phyloP scores from a whole-genome alignment of 2,888 invertebrate species.

The Ochropleura leucogaster region DNA sequence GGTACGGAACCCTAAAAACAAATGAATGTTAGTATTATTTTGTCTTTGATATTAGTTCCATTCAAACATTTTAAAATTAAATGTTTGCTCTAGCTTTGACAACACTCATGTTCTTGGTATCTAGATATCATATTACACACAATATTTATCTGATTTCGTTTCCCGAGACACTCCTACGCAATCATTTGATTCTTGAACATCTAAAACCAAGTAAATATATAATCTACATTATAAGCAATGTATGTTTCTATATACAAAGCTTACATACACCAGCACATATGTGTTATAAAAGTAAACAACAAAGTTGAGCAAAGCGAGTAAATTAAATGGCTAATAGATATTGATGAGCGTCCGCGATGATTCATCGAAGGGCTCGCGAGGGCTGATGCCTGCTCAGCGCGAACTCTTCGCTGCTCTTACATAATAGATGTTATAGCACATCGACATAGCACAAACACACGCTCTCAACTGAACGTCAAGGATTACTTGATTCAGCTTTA shows the following conservation, averaged over 20 bases:
- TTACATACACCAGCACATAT: neutral
- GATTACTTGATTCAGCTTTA: neutral
- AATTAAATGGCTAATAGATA: constrained; percentile 62
- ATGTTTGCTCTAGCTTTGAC: neutral
- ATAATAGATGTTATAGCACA: constrained; percentile 20
- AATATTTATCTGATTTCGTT: neutral
- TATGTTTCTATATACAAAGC: neutral
- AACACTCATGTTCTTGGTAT: neutral
- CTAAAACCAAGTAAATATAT: neutral
- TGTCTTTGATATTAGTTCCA: neutral
- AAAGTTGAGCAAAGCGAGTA: constrained; percentile 48
- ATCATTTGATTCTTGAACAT: neutral
- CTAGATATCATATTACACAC: neutral
- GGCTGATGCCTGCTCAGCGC: constrained; percentile 1
- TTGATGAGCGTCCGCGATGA: constrained; percentile 59
- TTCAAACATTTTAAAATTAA: neutral
- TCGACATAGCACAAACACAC: neutral
- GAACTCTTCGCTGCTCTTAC: constrained; percentile 1
- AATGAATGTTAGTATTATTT: neutral
- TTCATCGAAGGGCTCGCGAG: constrained; percentile 34
- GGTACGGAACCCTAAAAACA: neutral
- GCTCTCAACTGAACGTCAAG: constrained; percentile 15
- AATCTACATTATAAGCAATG: neutral
- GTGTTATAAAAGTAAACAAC: constrained; percentile 38
- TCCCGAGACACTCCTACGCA: neutral